phyloP scores from a whole-genome alignment of 2,797 vertebrate genomes.

The Coregonus sp. region DNA sequence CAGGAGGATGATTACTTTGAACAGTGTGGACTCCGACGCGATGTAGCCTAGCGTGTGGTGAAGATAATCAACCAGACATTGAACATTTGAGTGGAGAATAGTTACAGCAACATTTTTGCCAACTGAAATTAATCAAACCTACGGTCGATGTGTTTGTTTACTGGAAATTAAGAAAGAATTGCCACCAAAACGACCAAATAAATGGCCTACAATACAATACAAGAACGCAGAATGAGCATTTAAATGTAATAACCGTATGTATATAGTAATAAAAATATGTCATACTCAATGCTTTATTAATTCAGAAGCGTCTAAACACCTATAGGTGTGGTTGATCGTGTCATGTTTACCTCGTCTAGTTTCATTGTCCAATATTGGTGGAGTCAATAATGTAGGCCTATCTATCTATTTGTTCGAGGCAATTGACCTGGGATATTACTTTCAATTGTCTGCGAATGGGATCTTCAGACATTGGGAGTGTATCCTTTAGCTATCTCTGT shows the following conservation, averaged over 20 bases:
- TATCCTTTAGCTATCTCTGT: slow-evolving; percentile 8
- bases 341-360: background rate
- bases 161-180: background rate
- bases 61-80: background rate
- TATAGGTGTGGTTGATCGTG: background rate
- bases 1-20: slow-evolving; percentile 19
- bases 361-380: background rate
- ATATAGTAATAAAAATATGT: background rate
- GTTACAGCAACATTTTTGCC: background rate
- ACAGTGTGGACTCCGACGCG: background rate
- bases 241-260: background rate
- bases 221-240: background rate
- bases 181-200: background rate
- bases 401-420: background rate
- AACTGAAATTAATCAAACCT: background rate
- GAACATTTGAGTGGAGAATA: background rate
- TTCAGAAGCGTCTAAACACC: background rate
- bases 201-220: background rate
- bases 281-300: background rate
- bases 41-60: background rate
- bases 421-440: slow-evolving; percentile 11
- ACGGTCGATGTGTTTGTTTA: background rate
- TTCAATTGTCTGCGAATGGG: slow-evolving; percentile 11
- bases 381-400: background rate
- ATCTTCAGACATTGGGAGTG: slow-evolving; percentile 1